Conservation (phyloP, 2,797 vertebrate species). For the Sebastes reedi region DNA sequence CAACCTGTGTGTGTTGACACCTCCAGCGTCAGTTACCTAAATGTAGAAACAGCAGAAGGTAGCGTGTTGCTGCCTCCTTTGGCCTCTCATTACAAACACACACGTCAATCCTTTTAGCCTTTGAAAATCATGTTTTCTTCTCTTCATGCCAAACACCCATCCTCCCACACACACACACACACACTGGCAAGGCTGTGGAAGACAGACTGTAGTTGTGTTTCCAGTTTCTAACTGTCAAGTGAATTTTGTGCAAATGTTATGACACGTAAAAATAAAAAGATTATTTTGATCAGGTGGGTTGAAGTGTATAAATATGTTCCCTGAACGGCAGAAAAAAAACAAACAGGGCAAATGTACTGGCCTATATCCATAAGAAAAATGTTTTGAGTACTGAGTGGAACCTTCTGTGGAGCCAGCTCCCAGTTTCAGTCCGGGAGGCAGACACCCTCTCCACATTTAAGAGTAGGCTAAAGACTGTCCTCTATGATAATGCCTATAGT, state of each 20-base stretch:
- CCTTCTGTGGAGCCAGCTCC: too few relatives aligned
- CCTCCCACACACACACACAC: not conserved
- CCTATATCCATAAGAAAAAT: not conserved
- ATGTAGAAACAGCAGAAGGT: not conserved
- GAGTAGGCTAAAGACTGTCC: too few relatives aligned
- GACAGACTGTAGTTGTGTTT: not conserved
- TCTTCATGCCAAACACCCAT: not conserved
- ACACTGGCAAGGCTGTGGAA: not conserved
- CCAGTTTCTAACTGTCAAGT: not conserved
- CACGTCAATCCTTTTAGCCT: not conserved
- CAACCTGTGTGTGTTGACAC: not conserved
- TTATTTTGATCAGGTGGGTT: not conserved
- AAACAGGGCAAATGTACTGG: not conserved
- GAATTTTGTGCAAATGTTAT: slow-evolving; percentile 8
- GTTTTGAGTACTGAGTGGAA: not conserved
- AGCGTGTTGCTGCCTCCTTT: not conserved
- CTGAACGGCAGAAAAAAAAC: not conserved
- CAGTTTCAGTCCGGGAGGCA: too few relatives aligned
- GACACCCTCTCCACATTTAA: too few relatives aligned
- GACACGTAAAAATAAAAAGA: not conserved
- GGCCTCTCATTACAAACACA: slow-evolving; percentile 4
- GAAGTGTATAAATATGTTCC: not conserved
- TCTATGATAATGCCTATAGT: too few relatives aligned
- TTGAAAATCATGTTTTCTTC: not conserved
- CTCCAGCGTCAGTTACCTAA: not conserved